Evolutionary conservation across 2,888 invertebrate species (phyloP), one percentile per base, ranked within the genome.

Genomic region (Herminia tarsipennalis): DNA sequence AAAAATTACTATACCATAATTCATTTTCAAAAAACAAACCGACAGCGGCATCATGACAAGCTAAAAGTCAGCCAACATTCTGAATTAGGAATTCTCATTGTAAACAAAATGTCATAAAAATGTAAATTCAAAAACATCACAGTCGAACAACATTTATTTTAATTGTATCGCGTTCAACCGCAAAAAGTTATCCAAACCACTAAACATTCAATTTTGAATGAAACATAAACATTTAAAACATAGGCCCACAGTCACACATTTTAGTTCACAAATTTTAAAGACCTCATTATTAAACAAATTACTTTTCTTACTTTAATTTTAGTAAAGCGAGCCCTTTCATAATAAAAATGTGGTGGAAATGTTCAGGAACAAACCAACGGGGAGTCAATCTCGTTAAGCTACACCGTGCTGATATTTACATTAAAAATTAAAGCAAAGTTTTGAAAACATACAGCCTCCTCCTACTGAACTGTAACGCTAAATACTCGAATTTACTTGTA

Each of bases 371-470:
- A 77, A 78, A 72, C 76, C 78, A 63, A 70, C 69, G 20, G 79
- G 78, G 79, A 82, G 67, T 69, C 72, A 75, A 82, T 75, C 80
- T 81, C 78, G 79, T 83, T 83, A 81, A 71, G 70, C 76, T 71
- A 71, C 78, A 69, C 73, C 66, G 71, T 80, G 76, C 85, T 83
- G 75, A 84, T 83, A 84, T 86, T 83, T 83, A 70, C 79, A 83
- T 86, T 78, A 85, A 83, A 83, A 81, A 83, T 83, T 83, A 66
- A 83, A 66, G 47, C 17, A 18, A 40, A 53, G 10, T 44, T 43
- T 24, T 44, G 51, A 14, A 69, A 66, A 79, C 61, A 76, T 53
- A 78, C 65, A 59, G 29, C 0, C 2, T 2, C 5, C 14, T 43
- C 14, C 20, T 6, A 16, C 44, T 30, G 38, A 5, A 16, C 8